Evolutionary conservation across 2,797 vertebrate genomes (phyloP).

Genomic region (Microctenopoma lineatum): DNA sequence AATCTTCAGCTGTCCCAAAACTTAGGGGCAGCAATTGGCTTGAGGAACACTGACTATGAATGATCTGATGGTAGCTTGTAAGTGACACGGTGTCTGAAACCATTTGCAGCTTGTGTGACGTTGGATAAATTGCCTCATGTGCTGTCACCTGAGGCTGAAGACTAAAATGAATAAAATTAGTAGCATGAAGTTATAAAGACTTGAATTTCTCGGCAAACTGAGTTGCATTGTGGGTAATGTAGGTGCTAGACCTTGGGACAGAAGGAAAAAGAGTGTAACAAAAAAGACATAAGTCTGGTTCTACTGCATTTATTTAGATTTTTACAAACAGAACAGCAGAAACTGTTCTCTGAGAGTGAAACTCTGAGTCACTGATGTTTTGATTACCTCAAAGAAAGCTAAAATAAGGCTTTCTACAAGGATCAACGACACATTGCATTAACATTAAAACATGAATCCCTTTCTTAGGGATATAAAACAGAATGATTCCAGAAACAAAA

Average conservation of each 20-base stretch:
- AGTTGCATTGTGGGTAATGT: not conserved
- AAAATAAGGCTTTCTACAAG: not conserved
- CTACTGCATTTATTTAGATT: not conserved
- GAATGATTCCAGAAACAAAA: slow-evolving; percentile 12
- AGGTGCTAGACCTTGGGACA: not conserved
- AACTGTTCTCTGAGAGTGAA: not conserved
- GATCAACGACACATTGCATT: slow-evolving; percentile 14
- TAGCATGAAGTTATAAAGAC: too few species aligned
- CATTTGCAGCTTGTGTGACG: too few species aligned
- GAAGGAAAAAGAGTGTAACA: not conserved
- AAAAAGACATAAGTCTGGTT: not conserved
- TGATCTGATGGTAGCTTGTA: too few species aligned
- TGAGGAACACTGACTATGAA: too few species aligned
- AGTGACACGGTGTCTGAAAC: too few species aligned
- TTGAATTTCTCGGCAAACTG: too few species aligned
- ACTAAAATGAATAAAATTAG: too few species aligned
- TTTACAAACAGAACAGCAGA: not conserved
- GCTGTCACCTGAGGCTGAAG: too few species aligned
- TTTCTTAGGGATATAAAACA: slow-evolving; percentile 18
- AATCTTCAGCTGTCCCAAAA: too few species aligned
- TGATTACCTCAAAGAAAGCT: not conserved
- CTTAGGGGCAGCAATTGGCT: too few species aligned
- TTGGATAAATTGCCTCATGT: too few species aligned
- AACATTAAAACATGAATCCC: slow-evolving; percentile 14
- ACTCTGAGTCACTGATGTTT: not conserved